phyloP scores from a whole-genome alignment of 1,140 invertebrate species.

The Lasioglossum baleicum region DNA sequence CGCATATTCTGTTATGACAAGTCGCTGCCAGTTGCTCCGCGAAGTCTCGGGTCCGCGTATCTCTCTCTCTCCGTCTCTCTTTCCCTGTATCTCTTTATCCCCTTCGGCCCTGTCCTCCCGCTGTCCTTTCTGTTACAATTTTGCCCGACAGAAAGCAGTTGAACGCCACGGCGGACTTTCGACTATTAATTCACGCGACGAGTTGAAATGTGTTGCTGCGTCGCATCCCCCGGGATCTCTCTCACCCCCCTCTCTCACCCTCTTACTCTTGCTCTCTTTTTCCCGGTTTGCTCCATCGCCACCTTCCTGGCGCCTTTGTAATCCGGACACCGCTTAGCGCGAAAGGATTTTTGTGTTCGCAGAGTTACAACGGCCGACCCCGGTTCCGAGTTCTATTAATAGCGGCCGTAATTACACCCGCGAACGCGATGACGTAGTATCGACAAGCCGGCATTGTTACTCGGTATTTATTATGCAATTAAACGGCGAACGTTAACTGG shows the following conservation, averaged over 20 bases:
- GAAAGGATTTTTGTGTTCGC: conserved; percentile 8
- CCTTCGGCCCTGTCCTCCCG: too few species aligned
- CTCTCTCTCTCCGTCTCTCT: background rate
- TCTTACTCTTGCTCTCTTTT: too few species aligned
- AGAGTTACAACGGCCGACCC: background rate
- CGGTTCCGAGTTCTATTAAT: background rate
- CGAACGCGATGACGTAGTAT: conserved; percentile 24
- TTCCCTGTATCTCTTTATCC: too few species aligned
- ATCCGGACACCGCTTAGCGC: background rate
- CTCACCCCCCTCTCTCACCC: too few species aligned
- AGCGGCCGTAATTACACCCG: conserved; percentile 11
- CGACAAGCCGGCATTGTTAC: conserved; percentile 23
- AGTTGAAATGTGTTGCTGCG: background rate
- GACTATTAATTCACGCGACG: conserved; percentile 7
- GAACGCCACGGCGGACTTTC: background rate
- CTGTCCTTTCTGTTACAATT: background rate
- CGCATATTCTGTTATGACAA: conserved; percentile 13
- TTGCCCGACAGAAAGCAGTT: background rate
- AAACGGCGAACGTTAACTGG: conserved; percentile 2
- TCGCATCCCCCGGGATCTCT: too few species aligned
- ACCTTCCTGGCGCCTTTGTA: background rate
- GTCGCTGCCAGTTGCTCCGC: conserved; percentile 8
- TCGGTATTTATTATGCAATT: conserved; percentile 37
- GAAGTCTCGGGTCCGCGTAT: background rate
- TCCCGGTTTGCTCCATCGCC: background rate